Evolutionary conservation across 2,113 vertebrate species (phyloP).

Genomic region (Crotalus viridis): DNA sequence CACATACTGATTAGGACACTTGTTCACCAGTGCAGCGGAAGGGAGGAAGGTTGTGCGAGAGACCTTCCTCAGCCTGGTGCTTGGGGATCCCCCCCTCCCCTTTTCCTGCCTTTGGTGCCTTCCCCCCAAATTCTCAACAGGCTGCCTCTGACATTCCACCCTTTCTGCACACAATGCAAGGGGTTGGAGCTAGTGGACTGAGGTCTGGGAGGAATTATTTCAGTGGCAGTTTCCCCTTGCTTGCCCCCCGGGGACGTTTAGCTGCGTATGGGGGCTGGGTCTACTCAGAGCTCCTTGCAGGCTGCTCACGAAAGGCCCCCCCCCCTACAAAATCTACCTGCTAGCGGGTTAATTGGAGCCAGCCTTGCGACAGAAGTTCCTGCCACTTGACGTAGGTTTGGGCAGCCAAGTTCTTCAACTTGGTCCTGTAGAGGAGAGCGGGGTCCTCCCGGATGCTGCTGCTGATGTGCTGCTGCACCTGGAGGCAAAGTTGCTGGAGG

Average conservation of each 20-base stretch:
- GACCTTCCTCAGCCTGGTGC: neutral
- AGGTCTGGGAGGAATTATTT: neutral
- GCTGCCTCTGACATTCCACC: neutral
- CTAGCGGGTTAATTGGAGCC: neutral
- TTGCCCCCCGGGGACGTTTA: neutral
- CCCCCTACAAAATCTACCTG: neutral
- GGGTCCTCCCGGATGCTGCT: neutral
- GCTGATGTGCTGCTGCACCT: slow-evolving; percentile 4
- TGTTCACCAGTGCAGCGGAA: too few species aligned
- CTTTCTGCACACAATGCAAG: neutral
- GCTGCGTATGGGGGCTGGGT: neutral
- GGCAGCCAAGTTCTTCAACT: slow-evolving; percentile 24
- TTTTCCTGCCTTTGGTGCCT: neutral
- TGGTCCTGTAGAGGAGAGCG: neutral
- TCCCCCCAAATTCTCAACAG: neutral
- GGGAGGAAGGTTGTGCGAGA: neutral
- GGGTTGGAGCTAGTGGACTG: neutral
- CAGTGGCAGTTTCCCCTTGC: neutral
- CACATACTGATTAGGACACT: neutral
- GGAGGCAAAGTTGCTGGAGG: slow-evolving; percentile 12
- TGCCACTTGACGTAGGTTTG: slow-evolving; percentile 20
- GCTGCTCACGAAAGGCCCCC: neutral
- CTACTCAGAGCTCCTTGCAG: neutral
- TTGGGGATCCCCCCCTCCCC: neutral
- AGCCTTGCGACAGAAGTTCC: neutral